phyloP scores from a whole-genome alignment of 2,888 invertebrate species.

The Philonicus albiceps region DNA sequence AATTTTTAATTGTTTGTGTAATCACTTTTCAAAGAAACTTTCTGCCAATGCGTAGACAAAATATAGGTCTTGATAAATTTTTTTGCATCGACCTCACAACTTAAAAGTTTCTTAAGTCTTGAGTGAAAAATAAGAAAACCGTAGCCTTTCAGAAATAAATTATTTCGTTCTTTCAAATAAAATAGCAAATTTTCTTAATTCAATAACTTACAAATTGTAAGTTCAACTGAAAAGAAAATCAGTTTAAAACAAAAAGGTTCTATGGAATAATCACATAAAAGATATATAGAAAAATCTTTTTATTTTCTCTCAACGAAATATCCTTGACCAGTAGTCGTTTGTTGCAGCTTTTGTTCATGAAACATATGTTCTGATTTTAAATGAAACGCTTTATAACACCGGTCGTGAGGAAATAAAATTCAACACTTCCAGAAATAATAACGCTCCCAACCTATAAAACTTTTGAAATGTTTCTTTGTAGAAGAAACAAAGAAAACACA shows the following conservation, averaged over 20 bases:
- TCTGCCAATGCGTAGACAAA: not conserved
- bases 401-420: not conserved
- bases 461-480: not conserved
- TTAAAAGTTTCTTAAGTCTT: not conserved
- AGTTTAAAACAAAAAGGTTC: no score
- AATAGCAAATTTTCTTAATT: not conserved
- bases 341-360: not conserved
- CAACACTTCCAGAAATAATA: not conserved
- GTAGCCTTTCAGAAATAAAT: no score
- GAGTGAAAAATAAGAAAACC: not conserved
- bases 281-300: not conserved
- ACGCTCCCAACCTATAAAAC: not conserved
- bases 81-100: not conserved
- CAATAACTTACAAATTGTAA: not conserved
- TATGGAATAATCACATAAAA: not conserved
- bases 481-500: not conserved
- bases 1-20: not conserved
- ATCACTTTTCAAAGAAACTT: not conserved
- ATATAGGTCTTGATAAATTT: not conserved
- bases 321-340: not conserved
- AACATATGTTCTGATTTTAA: not conserved
- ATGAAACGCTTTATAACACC: not conserved
- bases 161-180: not conserved
- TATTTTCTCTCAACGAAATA: not conserved
- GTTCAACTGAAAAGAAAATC: not conserved